Percentiles rank a stretch among this genome's conserved stretches.
Evolutionary conservation across 2,113 vertebrate genomes (phyloP).

Genomic region (Aleadryas rufinucha): DNA sequence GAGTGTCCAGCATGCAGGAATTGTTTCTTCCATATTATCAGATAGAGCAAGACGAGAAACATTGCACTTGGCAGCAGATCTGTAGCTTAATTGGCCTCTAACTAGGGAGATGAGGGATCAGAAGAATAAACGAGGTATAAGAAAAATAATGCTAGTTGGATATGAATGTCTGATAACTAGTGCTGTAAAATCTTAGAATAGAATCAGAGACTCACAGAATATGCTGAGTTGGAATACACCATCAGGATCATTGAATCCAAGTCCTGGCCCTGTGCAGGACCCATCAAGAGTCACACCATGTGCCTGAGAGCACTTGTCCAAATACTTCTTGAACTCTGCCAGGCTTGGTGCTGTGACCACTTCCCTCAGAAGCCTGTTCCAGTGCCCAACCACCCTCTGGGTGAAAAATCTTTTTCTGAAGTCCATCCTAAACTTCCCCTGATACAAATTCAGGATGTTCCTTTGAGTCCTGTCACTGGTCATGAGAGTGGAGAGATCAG

Average conservation of each 20-base stretch:
- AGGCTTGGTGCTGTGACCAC: not conserved
- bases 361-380: not conserved
- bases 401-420: not conserved
- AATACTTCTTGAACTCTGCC: not conserved
- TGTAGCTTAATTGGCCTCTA: not conserved
- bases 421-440: not conserved
- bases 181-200: not conserved
- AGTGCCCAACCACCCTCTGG: fast-evolving
- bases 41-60: not conserved
- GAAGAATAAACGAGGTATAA: not conserved
- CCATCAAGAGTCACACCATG: not conserved
- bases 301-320: not conserved
- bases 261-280: not conserved
- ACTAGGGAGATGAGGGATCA: not conserved
- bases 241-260: not conserved
- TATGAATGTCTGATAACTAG: not conserved
- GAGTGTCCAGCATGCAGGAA: not conserved
- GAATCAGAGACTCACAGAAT: not conserved
- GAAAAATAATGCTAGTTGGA: not conserved
- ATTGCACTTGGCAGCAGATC: not conserved
- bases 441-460: not conserved
- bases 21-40: not conserved
- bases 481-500: not conserved
- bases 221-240: not conserved
- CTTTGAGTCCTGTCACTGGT: not conserved